phyloP scores from a whole-genome alignment of 2,113 vertebrate species.

The Syngnathoides biaculeatus region DNA sequence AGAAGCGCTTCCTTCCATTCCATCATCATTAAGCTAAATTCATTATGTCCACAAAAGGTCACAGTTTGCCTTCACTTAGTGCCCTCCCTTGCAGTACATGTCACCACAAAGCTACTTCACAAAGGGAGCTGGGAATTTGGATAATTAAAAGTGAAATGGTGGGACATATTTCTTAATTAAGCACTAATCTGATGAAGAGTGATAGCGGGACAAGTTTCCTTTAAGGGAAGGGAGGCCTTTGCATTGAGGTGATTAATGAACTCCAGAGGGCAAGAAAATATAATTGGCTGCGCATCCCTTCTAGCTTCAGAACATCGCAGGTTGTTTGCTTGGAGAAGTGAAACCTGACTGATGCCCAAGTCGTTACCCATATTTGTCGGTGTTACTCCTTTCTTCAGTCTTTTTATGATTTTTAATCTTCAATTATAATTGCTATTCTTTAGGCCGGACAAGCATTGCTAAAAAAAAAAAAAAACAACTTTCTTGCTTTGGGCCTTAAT shows the following conservation, averaged over 20 bases:
- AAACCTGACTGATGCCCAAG: too few species aligned
- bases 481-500: too few species aligned
- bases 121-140: constrained; percentile 73
- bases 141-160: constrained; percentile 86
- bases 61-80: constrained; percentile 39
- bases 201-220: constrained; percentile 63
- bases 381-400: too few species aligned
- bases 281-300: constrained; percentile 73
- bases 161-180: constrained; percentile 91
- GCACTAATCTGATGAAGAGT: constrained; percentile 84
- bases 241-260: constrained; percentile 81
- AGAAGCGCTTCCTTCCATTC: constrained; percentile 56
- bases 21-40: constrained; percentile 68
- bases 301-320: constrained; percentile 37
- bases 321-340: constrained; percentile 18
- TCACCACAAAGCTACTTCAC: constrained; percentile 64
- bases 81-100: constrained; percentile 39
- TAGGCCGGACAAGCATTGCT: too few species aligned
- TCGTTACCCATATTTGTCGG: too few species aligned
- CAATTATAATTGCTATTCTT: too few species aligned
- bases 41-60: constrained; percentile 67
- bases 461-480: too few species aligned
- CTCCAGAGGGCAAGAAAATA: constrained; percentile 69
- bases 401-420: too few species aligned
- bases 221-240: constrained; percentile 66